These are phyloP conservation scores for Nycticebus coucang DNA, from an alignment of 2,113 vertebrate genomes.

Conservation along the genomic window DNA sequence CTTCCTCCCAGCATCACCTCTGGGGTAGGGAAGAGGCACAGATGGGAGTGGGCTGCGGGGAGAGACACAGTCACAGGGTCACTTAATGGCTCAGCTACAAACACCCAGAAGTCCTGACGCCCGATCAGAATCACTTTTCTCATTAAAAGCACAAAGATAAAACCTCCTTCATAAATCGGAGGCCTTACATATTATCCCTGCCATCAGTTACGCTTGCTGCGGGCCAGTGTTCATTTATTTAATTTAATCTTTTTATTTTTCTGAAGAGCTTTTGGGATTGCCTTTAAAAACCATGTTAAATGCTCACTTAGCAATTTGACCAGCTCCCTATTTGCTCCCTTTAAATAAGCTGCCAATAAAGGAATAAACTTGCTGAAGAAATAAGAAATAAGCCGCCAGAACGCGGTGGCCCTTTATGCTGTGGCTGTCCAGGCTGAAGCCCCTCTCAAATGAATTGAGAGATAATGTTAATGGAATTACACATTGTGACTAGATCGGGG, in stretches of 20 bases:
- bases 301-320: slow-evolving; percentile 62
- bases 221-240: slow-evolving; percentile 56
- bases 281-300: slow-evolving; percentile 70
- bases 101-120: not conserved
- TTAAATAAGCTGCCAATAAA: slow-evolving; percentile 61
- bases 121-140: slow-evolving; percentile 40
- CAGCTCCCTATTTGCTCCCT: slow-evolving; percentile 52
- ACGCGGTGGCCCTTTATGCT: slow-evolving; percentile 68
- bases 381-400: slow-evolving; percentile 67
- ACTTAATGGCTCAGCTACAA: not conserved
- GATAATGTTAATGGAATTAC: slow-evolving; percentile 84
- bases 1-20: slow-evolving; percentile 1
- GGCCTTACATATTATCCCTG: slow-evolving; percentile 13
- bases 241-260: slow-evolving; percentile 17
- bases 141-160: slow-evolving; percentile 55
- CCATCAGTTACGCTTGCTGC: not conserved
- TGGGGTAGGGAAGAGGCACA: not conserved
- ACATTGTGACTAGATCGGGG: slow-evolving; percentile 75
- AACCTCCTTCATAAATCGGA: not conserved
- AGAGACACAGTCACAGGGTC: slow-evolving; percentile 42
- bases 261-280: slow-evolving; percentile 19
- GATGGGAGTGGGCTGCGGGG: not conserved
- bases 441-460: slow-evolving; percentile 77
- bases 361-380: slow-evolving; percentile 71
- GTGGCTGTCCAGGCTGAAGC: slow-evolving; percentile 59